A percentile compares a stretch with the other conserved stretches of the same genome.
These are phyloP conservation scores for Epicampocera succincta DNA, from an alignment of 2,888 invertebrate genomes.

Conservation along the genomic window DNA sequence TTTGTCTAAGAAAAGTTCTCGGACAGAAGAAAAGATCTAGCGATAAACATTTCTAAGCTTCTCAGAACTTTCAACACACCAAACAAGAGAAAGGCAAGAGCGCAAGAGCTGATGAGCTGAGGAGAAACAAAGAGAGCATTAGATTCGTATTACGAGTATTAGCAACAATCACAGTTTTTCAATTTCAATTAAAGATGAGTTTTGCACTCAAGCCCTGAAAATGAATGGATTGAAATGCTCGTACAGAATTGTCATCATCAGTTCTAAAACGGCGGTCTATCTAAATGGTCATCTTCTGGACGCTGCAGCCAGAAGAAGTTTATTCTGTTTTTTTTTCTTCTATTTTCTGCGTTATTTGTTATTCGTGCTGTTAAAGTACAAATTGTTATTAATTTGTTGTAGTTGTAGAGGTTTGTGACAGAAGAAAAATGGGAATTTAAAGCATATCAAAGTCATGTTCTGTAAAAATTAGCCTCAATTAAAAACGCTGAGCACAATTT, in stretches of 20 bases:
- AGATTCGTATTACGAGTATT: slow-evolving; percentile 48
- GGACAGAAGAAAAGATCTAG: slow-evolving; percentile 9
- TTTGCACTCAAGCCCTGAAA: slow-evolving; percentile 37
- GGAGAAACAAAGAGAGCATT: background rate
- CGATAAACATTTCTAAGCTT: slow-evolving; percentile 20
- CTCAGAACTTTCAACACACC: background rate
- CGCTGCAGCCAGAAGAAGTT: slow-evolving; percentile 8
- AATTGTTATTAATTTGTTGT: slow-evolving; percentile 53
- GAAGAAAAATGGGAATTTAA: slow-evolving; percentile 17
- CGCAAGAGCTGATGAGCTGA: no score
- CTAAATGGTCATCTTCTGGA: slow-evolving; percentile 55
- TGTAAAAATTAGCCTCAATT: slow-evolving; percentile 63
- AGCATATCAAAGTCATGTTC: slow-evolving; percentile 58
- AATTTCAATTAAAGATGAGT: slow-evolving; percentile 65
- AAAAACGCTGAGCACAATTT: slow-evolving; percentile 59
- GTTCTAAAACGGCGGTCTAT: slow-evolving; percentile 58
- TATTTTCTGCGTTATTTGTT: slow-evolving; percentile 25
- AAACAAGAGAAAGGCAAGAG: background rate
- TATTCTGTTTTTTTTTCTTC: slow-evolving; percentile 23
- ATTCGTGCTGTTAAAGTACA: slow-evolving; percentile 28
- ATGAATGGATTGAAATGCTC: slow-evolving; percentile 32
- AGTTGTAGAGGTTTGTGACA: slow-evolving; percentile 38
- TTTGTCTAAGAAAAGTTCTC: background rate
- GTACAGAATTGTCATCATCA: slow-evolving; percentile 53
- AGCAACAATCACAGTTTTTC: slow-evolving; percentile 66